Evolutionary conservation across 2,888 invertebrate genomes (phyloP), one percentile per base, ranked within the genome.

Genomic region (Alitta virens): DNA sequence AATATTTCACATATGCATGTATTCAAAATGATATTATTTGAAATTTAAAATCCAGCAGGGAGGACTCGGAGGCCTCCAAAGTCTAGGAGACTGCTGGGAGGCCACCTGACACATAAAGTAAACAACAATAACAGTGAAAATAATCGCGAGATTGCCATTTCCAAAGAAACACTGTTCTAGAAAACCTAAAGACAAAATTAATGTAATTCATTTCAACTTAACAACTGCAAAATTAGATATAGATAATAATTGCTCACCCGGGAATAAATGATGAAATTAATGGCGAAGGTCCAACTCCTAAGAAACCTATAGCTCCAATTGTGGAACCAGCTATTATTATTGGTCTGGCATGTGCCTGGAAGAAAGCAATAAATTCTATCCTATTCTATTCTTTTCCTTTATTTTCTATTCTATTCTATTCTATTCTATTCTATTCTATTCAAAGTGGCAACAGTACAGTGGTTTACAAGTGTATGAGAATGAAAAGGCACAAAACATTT

Each of bases 251-350:
- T n/a, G 3, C 57, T 33, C 52, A 52, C 59, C 21, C 12, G 7
- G 60, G 60, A 2, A 60, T 18, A 26, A 60, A 23, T 1, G 40
- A 7, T 2, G 42, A 5, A 1, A 60, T 2, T 5, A 54, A 26
- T 26, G 60, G 60, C 1, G 54, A 24, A 7, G 60, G 60, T 2
- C 60, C 60, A 14, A 60, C 16, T n/a, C 18, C 27, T 18, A 60
- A 40, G 25, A 60, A 54, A 27, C 60, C 60, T 26, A 7, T 25
- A 43, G 54, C 42, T 2, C 53, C 60, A 16, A 60, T 40, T 21
- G 43, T 7, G 2, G 43, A 16, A 9, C 60, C 60, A 1, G 26
- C 12, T 7, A 60, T 26, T 18, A 60, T 16, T 1, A 60, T n/a
- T 3, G 43, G 40, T 2, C 27, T n/a, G 9, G 42, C 43, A 2